phyloP scores from a whole-genome alignment of 2,113 vertebrate genomes.

The Leucoraja erinaceus region DNA sequence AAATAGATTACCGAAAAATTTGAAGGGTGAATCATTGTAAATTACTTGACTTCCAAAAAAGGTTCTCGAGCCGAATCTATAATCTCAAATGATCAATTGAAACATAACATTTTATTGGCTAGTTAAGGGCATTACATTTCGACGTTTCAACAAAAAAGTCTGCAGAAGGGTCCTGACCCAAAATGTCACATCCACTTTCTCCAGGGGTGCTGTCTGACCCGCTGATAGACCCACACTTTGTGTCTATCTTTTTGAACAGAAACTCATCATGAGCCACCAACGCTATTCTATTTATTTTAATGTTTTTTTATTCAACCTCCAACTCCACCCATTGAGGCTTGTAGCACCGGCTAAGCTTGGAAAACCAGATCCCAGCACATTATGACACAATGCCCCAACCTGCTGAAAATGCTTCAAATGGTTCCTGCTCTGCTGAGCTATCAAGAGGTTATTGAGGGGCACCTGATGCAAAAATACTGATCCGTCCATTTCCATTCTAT shows the following conservation, averaged over 20 bases:
- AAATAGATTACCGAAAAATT: background rate
- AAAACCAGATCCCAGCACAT: background rate
- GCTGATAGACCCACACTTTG: too few relatives aligned
- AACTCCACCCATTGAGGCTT: background rate
- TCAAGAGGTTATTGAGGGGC: background rate
- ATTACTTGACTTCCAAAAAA: background rate
- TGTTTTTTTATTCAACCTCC: background rate
- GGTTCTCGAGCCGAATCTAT: background rate
- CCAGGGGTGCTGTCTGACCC: too few relatives aligned
- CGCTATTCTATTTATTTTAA: background rate
- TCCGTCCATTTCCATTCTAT: background rate
- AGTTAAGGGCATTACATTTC: background rate
- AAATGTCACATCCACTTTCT: too few relatives aligned
- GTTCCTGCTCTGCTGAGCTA: background rate
- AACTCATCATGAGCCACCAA: background rate
- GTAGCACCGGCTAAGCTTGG: background rate
- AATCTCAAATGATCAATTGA: background rate
- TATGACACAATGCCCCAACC: background rate
- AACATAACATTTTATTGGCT: background rate
- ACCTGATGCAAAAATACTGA: background rate
- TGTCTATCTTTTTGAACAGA: too few relatives aligned
- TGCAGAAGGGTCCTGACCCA: too few relatives aligned
- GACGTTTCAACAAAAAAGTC: too few relatives aligned
- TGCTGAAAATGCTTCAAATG: background rate
- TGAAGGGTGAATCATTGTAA: background rate